Evolutionary conservation across 1,140 invertebrate species (phyloP).

Genomic region (Apocrypta bakeri): DNA sequence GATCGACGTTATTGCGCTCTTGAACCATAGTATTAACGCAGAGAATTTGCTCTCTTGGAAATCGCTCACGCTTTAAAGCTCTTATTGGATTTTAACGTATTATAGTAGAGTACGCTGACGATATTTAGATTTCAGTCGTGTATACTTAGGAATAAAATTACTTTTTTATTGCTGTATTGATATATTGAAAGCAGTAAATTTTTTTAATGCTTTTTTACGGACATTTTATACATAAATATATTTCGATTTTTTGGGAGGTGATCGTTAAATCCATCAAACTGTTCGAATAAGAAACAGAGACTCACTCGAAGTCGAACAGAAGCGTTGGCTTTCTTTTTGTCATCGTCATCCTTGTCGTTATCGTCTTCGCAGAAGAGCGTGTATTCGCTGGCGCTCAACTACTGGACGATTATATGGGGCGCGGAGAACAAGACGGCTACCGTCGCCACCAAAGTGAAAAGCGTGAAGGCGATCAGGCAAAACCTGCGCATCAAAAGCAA

Average conservation of each 20-base stretch:
- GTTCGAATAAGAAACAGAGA: neutral
- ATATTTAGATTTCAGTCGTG: neutral
- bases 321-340: conserved; percentile 47
- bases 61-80: too few species aligned
- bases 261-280: too few species aligned
- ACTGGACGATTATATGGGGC: conserved; percentile 96
- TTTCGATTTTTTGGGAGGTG: too few species aligned
- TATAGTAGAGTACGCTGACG: neutral
- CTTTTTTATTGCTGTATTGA: too few species aligned
- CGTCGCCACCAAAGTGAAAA: conserved; percentile 97
- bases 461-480: conserved; percentile 96
- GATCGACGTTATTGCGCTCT: neutral
- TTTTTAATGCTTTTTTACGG: too few species aligned
- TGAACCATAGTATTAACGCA: neutral
- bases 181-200: too few species aligned
- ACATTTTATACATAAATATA: too few species aligned
- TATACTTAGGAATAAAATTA: too few species aligned
- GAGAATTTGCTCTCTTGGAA: too few species aligned
- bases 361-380: conserved; percentile 54
- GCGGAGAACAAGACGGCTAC: conserved; percentile 94
- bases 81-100: neutral
- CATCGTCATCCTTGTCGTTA: conserved; percentile 27
- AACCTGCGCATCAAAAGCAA: conserved; percentile 78
- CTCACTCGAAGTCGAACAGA: conserved; percentile 55
- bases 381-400: conserved; percentile 71